These are phyloP conservation scores for Dinocampus coccinellae DNA, from an alignment of 2,888 invertebrate genomes.

Conservation along the genomic window DNA sequence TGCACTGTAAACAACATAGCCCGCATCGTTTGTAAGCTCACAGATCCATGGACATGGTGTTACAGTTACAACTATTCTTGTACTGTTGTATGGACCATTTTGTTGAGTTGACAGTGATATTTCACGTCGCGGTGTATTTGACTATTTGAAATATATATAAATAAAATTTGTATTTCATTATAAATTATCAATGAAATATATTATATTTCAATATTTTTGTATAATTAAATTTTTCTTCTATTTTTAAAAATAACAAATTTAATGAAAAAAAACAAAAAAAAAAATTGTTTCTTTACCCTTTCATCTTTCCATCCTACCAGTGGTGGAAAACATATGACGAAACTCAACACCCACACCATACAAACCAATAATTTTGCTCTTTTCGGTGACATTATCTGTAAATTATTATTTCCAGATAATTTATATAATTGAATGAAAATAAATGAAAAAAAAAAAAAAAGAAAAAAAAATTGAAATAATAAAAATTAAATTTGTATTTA, in stretches of 20 bases:
- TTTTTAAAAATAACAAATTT: neutral
- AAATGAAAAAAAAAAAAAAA: neutral
- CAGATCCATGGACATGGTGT: conserved; percentile 87
- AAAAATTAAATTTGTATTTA: conserved; percentile 43
- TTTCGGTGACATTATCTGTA: conserved; percentile 84
- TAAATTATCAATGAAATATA: no score
- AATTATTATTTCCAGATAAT: conserved; percentile 26
- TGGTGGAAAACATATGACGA: conserved; percentile 97
- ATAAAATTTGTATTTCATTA: neutral
- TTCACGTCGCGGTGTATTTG: conserved; percentile 46
- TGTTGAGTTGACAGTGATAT: conserved; percentile 40
- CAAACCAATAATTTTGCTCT: conserved; percentile 89
- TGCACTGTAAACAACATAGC: conserved; percentile 95
- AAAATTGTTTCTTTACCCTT: conserved; percentile 68
- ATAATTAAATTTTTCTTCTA: no score
- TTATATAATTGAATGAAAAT: no score
- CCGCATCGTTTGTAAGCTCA: conserved; percentile 92
- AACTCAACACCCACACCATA: conserved; percentile 95
- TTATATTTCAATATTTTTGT: neutral
- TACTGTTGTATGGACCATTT: conserved; percentile 62
- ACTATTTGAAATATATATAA: conserved; percentile 39
- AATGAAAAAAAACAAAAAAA: no score
- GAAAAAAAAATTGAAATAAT: neutral
- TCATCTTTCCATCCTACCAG: conserved; percentile 93
- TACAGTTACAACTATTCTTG: conserved; percentile 63